Evolutionary conservation across 2,888 invertebrate genomes (phyloP).

Genomic region (Rhorus exstirpatorius): DNA sequence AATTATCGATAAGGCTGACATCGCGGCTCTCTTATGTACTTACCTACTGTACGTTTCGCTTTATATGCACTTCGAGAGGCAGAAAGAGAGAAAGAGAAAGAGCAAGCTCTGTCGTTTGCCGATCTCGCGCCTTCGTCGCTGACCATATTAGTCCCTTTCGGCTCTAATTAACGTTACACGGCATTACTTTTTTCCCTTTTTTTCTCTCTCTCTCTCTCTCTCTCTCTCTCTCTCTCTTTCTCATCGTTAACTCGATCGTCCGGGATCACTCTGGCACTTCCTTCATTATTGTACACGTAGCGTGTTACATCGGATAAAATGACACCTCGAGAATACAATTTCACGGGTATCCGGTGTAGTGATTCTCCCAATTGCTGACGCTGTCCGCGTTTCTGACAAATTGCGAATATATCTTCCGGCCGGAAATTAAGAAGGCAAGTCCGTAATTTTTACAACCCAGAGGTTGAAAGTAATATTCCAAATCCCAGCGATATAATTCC

Average conservation of each 20-base stretch:
- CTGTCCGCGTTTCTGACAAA: slow-evolving; percentile 28
- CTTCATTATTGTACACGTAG: slow-evolving; percentile 27
- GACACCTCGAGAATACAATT: slow-evolving; percentile 38
- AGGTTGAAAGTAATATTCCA: no score
- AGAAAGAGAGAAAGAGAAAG: slow-evolving; percentile 41
- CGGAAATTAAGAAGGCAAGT: no score
- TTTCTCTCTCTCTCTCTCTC: slow-evolving; percentile 11
- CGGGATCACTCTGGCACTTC: slow-evolving; percentile 16
- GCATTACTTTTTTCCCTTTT: slow-evolving; percentile 23
- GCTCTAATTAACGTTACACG: slow-evolving; percentile 64
- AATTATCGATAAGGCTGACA: slow-evolving; percentile 68
- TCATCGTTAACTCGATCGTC: slow-evolving; percentile 16
- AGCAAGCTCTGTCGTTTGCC: slow-evolving; percentile 33
- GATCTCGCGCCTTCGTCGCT: slow-evolving; percentile 49
- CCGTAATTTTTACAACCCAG: no score
- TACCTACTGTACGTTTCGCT: slow-evolving; percentile 34
- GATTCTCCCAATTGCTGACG: slow-evolving; percentile 10
- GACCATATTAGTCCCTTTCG: slow-evolving; percentile 64
- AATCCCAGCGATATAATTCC: no score
- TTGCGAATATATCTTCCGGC: slow-evolving; percentile 27
- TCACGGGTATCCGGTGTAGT: slow-evolving; percentile 6
- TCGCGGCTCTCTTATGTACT: slow-evolving; percentile 56
- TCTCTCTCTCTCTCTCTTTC: slow-evolving; percentile 14
- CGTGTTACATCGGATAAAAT: slow-evolving; percentile 33
- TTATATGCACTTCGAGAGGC: slow-evolving; percentile 21